Evolutionary conservation across 2,797 vertebrate genomes (phyloP).

Genomic region (Phoebastria nigripes): DNA sequence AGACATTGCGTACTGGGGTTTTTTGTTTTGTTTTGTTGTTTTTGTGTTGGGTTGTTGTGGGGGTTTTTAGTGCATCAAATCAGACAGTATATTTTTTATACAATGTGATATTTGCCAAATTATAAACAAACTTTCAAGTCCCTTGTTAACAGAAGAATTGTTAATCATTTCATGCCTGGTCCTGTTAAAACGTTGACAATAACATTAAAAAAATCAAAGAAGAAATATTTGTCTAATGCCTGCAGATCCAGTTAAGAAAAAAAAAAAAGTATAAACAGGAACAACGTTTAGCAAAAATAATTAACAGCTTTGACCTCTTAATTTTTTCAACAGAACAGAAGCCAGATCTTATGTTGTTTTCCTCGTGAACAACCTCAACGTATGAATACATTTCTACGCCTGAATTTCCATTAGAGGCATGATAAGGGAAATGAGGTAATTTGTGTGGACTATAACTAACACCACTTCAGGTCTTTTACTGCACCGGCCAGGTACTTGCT

Average conservation of each 20-base stretch:
- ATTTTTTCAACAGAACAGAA: neutral
- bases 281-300: neutral
- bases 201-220: neutral
- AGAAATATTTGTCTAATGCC: neutral
- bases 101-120: neutral
- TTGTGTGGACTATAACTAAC: neutral
- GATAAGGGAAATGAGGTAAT: neutral
- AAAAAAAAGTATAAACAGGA: rapidly evolving
- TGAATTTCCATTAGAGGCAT: neutral
- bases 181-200: neutral
- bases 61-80: neutral
- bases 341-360: neutral
- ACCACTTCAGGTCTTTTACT: neutral
- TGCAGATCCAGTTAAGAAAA: neutral
- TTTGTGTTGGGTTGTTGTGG: neutral
- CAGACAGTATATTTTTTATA: neutral
- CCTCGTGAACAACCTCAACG: neutral
- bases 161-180: neutral
- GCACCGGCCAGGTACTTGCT: neutral
- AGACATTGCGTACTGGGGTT: too few relatives aligned
- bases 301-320: neutral
- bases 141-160: neutral
- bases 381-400: neutral
- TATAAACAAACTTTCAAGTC: neutral
- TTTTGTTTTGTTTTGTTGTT: neutral